Evolutionary conservation across 2,797 vertebrate genomes (phyloP).

Genomic region (Semaprochilodus insignis): DNA sequence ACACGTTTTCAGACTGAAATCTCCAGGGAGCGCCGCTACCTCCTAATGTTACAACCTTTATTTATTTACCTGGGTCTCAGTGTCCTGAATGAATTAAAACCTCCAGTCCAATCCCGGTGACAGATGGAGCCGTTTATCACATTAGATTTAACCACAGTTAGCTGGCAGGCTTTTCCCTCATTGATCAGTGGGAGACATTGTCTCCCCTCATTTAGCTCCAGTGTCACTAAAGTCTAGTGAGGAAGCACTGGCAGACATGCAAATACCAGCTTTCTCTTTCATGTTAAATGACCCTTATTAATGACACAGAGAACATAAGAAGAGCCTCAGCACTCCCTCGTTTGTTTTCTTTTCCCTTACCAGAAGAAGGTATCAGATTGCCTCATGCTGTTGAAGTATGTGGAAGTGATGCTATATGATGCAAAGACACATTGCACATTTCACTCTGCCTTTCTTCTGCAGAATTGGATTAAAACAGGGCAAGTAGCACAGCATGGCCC

Average conservation of each 20-base stretch:
- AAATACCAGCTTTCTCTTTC: conserved; percentile 46
- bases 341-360: neutral
- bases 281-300: conserved; percentile 63
- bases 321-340: neutral
- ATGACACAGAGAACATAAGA: conserved; percentile 50
- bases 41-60: conserved; percentile 62
- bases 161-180: conserved; percentile 60
- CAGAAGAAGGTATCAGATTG: neutral
- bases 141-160: conserved; percentile 72
- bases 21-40: conserved; percentile 52
- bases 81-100: conserved; percentile 69
- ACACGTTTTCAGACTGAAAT: conserved; percentile 21
- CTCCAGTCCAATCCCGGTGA: conserved; percentile 64
- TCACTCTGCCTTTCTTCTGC: neutral
- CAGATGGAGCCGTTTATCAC: conserved; percentile 70
- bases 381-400: neutral
- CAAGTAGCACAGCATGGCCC: neutral
- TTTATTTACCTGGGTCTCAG: conserved; percentile 65
- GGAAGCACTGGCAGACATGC: conserved; percentile 29
- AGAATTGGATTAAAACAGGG: conserved; percentile 3
- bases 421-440: neutral
- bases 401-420: neutral
- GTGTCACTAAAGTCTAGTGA: conserved; percentile 56
- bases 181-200: conserved; percentile 67
- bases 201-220: conserved; percentile 62